Conservation (phyloP, 2,888 invertebrate genomes). For the Tromatobia lineatoria region DNA sequence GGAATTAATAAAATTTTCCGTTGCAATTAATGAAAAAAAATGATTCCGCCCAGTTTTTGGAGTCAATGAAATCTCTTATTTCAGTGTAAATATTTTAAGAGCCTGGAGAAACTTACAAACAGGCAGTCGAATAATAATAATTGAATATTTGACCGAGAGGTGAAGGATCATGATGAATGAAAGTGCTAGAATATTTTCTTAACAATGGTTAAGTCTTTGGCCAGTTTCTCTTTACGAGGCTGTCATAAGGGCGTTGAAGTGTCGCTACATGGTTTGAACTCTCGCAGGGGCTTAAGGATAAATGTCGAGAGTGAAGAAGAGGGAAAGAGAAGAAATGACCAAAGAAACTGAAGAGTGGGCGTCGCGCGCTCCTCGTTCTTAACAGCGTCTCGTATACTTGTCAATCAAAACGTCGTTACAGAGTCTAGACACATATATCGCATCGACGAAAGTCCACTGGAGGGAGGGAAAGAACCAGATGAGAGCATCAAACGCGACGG, state of each 20-base stretch:
- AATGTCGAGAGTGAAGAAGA: constrained; percentile 22
- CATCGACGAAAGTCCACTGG: constrained; percentile 54
- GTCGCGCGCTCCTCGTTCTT: constrained; percentile 51
- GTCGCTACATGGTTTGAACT: constrained; percentile 39
- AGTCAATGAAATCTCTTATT: too few species aligned
- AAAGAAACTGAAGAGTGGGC: constrained; percentile 11
- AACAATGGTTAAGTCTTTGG: neutral
- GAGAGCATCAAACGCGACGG: constrained; percentile 7
- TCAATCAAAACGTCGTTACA: constrained; percentile 78
- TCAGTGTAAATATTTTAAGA: neutral
- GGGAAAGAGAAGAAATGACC: neutral
- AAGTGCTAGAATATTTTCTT: constrained; percentile 9
- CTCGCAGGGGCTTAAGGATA: constrained; percentile 24
- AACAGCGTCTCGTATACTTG: constrained; percentile 76
- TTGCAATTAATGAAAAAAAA: too few species aligned
- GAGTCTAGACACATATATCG: constrained; percentile 77
- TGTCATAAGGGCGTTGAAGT: constrained; percentile 48
- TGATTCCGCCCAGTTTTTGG: too few species aligned
- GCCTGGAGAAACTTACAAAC: neutral
- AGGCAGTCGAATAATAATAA: constrained; percentile 49
- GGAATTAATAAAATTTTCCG: too few species aligned
- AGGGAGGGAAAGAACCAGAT: constrained; percentile 5
- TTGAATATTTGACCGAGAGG: constrained; percentile 21
- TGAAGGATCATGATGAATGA: constrained; percentile 39
- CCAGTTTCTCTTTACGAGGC: constrained; percentile 11